phyloP scores from a whole-genome alignment of 2,797 vertebrate genomes.

The Eulemur coronatus region DNA sequence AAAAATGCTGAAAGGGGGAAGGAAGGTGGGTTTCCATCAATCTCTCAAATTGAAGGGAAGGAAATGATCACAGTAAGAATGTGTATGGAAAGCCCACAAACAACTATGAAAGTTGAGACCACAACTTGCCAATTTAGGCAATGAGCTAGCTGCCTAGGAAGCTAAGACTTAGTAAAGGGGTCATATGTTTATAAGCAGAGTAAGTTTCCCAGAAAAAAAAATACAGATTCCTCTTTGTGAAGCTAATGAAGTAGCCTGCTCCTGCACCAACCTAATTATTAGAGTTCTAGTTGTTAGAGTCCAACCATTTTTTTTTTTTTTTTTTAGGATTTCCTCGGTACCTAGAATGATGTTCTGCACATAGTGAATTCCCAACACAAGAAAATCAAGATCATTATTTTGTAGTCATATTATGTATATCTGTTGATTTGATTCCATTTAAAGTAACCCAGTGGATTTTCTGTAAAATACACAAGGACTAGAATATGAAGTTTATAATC shows the following conservation, averaged over 20 bases:
- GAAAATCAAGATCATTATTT: neutral
- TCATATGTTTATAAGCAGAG: conserved; percentile 32
- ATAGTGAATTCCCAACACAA: neutral
- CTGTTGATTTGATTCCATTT: neutral
- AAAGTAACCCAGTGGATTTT: neutral
- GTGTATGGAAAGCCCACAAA: neutral
- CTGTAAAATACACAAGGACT: neutral
- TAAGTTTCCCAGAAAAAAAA: neutral
- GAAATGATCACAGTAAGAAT: conserved; percentile 8
- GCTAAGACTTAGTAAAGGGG: neutral
- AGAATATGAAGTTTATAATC: neutral
- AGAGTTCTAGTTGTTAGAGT: neutral
- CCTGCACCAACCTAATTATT: neutral
- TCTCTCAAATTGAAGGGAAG: neutral
- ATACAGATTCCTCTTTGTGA: conserved; percentile 19
- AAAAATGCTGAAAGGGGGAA: neutral
- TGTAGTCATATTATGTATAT: neutral
- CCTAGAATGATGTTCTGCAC: neutral
- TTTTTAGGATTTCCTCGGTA: conserved; percentile 20
- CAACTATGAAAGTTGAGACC: neutral
- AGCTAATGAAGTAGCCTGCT: neutral
- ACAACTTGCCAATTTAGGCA: neutral
- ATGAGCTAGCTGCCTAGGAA: neutral
- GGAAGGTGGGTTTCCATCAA: neutral
- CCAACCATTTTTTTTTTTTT: neutral